phyloP scores from a whole-genome alignment of 2,797 vertebrate genomes.

The Diplodus sargus region DNA sequence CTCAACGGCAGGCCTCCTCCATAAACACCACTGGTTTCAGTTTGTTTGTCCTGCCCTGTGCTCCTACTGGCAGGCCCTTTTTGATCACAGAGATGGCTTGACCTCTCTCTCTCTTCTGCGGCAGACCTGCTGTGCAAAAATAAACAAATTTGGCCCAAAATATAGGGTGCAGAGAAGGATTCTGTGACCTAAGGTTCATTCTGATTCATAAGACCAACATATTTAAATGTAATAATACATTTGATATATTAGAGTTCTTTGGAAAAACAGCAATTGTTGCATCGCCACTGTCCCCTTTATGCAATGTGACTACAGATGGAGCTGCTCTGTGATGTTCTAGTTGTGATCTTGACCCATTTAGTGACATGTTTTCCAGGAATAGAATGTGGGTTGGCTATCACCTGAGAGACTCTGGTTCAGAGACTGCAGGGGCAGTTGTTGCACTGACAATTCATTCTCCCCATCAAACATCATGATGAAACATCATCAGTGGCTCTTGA shows the following conservation, averaged over 20 bases:
- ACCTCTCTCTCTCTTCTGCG: constrained; percentile 1
- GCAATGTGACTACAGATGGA: constrained; percentile 34
- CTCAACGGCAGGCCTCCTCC: constrained; percentile 39
- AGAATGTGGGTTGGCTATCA: constrained; percentile 75
- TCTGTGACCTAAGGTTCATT: background rate
- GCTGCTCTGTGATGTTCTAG: constrained; percentile 42
- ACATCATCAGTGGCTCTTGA: constrained; percentile 8
- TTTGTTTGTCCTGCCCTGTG: constrained; percentile 59
- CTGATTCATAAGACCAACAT: too few relatives aligned
- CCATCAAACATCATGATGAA: constrained; percentile 10
- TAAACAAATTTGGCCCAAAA: constrained; percentile 18
- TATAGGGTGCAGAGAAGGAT: background rate
- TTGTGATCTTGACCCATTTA: constrained; percentile 81
- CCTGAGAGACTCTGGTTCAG: constrained; percentile 57
- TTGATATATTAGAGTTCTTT: too few relatives aligned
- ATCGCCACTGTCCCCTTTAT: constrained; percentile 42
- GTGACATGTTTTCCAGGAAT: constrained; percentile 80
- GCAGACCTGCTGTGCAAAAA: constrained; percentile 15
- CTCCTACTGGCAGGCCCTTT: constrained; percentile 38
- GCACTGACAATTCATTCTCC: constrained; percentile 40
- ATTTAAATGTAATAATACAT: background rate
- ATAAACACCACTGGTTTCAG: constrained; percentile 48
- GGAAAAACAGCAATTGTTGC: background rate
- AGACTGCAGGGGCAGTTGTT: constrained; percentile 17
- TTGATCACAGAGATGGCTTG: constrained; percentile 48